A percentile compares a stretch with the other conserved stretches of the same genome.
Evolutionary conservation across 2,797 vertebrate genomes (phyloP).

Genomic region (Anguilla obscura): DNA sequence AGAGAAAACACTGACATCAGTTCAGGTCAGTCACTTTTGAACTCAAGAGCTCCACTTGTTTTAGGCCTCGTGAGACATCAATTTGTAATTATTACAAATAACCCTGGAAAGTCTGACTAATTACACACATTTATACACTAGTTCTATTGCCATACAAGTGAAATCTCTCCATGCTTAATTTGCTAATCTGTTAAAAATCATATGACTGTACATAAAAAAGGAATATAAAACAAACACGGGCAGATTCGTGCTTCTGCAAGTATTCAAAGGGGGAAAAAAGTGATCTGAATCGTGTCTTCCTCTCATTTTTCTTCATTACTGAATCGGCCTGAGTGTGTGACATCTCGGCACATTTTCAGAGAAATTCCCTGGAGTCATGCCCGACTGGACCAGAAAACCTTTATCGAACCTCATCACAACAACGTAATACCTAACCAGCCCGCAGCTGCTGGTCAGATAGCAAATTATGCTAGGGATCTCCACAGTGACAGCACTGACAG

Average conservation of each 20-base stretch:
- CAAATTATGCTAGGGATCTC: not conserved
- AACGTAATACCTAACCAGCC: not conserved
- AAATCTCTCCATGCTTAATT: not conserved
- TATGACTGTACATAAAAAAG: not conserved
- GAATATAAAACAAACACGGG: not conserved
- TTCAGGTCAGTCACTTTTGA: not conserved
- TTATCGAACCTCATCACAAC: conserved; percentile 1
- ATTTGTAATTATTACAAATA: not conserved
- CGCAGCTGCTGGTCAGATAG: not conserved
- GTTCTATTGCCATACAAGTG: not conserved
- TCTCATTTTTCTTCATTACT: conserved; percentile 1
- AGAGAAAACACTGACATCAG: not conserved
- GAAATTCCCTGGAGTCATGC: not conserved
- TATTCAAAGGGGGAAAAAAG: not conserved
- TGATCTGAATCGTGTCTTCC: not conserved
- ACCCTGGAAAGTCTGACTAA: not conserved
- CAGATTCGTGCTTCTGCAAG: not conserved
- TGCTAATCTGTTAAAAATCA: not conserved
- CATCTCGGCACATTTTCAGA: not conserved
- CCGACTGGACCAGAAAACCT: not conserved
- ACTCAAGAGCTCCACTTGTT: not conserved
- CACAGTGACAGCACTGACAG: not conserved
- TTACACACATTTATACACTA: not conserved
- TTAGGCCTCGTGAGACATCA: not conserved
- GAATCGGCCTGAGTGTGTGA: not conserved